phyloP scores from a whole-genome alignment of 2,113 vertebrate genomes.

The Lophotis ruficrista region DNA sequence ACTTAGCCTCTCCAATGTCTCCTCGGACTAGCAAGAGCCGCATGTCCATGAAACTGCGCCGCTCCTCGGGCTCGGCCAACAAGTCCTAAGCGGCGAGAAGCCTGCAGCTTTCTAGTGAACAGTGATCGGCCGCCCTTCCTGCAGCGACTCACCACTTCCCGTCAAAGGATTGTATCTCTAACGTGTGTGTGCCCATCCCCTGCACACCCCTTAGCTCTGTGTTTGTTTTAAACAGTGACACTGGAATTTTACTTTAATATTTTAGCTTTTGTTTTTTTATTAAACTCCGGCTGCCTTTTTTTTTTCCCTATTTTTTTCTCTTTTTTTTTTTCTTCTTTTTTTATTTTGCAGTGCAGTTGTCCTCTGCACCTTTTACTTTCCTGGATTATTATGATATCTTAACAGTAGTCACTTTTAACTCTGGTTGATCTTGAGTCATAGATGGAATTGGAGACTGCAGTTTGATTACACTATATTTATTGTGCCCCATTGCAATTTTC shows the following conservation, averaged over 20 bases:
- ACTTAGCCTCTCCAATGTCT: slow-evolving; percentile 94
- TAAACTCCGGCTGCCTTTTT: not conserved
- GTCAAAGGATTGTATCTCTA: not conserved
- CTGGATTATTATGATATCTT: slow-evolving; percentile 43
- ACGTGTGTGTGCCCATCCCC: not conserved
- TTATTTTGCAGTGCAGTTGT: slow-evolving; percentile 16
- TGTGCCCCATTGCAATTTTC: slow-evolving; percentile 64
- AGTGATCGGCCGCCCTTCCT: not conserved
- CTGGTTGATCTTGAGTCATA: slow-evolving; percentile 53
- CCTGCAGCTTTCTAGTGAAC: slow-evolving; percentile 16
- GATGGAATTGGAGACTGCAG: slow-evolving; percentile 63
- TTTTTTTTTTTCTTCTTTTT: not conserved
- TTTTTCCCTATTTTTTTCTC: not conserved
- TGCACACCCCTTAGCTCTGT: slow-evolving; percentile 29
- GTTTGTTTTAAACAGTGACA: slow-evolving; percentile 75
- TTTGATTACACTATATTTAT: slow-evolving; percentile 74
- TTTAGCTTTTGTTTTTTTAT: slow-evolving; percentile 70
- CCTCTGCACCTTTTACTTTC: slow-evolving; percentile 62
- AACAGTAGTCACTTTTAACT: slow-evolving; percentile 61
- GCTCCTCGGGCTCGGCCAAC: slow-evolving; percentile 97
- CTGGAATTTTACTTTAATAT: slow-evolving; percentile 75
- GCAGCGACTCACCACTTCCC: not conserved
- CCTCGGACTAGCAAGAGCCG: slow-evolving; percentile 98
- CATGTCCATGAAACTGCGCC: slow-evolving; percentile 98
- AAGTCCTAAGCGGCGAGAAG: slow-evolving; percentile 83